Evolutionary conservation across 2,113 vertebrate species (phyloP).

Genomic region (Bombycilla garrulus): DNA sequence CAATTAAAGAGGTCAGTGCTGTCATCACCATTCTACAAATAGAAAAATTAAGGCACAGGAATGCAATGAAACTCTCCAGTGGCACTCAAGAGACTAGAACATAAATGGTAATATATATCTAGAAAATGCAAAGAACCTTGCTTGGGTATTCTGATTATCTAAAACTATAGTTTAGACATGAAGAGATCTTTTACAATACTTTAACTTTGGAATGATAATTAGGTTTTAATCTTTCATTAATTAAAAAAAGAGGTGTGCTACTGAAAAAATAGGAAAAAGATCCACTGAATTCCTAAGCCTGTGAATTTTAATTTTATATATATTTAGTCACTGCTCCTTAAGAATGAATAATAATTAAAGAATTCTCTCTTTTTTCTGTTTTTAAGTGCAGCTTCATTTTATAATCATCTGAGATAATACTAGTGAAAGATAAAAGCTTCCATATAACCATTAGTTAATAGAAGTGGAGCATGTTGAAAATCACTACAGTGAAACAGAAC

Average conservation of each 20-base stretch:
- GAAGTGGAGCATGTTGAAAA: neutral
- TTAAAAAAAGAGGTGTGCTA: neutral
- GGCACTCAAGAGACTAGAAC: neutral
- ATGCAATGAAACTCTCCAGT: neutral
- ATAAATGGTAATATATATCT: neutral
- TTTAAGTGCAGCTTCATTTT: neutral
- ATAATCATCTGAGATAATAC: neutral
- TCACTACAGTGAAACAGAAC: neutral
- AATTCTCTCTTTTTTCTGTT: neutral
- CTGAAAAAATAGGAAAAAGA: neutral
- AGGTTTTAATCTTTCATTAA: neutral
- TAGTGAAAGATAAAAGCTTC: conserved; percentile 12
- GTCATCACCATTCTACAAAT: neutral
- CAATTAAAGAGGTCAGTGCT: neutral
- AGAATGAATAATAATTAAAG: neutral
- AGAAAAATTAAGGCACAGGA: neutral
- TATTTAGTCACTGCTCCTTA: neutral
- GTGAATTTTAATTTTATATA: neutral
- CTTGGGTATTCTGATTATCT: neutral
- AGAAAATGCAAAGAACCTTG: neutral
- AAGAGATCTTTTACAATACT: neutral
- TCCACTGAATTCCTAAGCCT: neutral
- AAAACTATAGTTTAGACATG: neutral
- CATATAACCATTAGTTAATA: neutral
- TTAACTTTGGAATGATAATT: neutral